Evolutionary conservation across 1,140 invertebrate genomes (phyloP), one percentile per base, ranked within the genome.

Genomic region (Heterodera schachtii): DNA sequence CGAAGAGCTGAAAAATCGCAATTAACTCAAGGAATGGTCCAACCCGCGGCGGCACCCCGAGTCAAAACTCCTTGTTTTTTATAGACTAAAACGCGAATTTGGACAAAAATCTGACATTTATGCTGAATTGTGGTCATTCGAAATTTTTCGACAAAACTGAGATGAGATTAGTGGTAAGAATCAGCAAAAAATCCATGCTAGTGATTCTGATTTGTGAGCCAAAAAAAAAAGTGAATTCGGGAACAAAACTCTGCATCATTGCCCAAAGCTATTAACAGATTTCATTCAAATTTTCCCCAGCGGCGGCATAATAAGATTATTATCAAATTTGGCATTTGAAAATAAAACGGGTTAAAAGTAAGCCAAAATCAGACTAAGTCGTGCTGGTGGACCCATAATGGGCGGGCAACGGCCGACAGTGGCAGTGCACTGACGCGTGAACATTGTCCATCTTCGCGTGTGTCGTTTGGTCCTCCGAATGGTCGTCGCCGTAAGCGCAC

Each of bases 311-410:
- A 64, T n/a, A 64, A 13, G 57, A 3, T 31, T 31, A 31, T 31
- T 31, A 31, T 31, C 31, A 64, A 64, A 60, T 60, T 16, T 16
- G 16, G 4, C 57, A 4, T 16, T 13, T 13, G 13, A 13, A 52
- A 52, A 13, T 52, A 47, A 67, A 67, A 71, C 31, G 31, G 31
- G 31, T 31, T 31, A 31, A 46, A 60, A 19, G 57, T 7, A 60
- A 19, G 19, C 4, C 16, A 78, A 78, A 13, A 79, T n/a, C 44
- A 11, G 4, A 80, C 79, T 80, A 80, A 57, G 79, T 80, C 19
- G 79, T 80, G 73, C 79, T 80, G 19, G 79, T 66, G 46, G 79
- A 80, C 21, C 79, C 79, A 31, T 66, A 76, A 74, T 80, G 73
- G 71, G 57, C 44, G 0, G 67, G 44, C 43, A 47, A 49, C 47